A percentile compares a stretch with the other conserved stretches of the same genome.
Conservation (phyloP, 2,113 vertebrate species). For the Danionella cerebrum region DNA sequence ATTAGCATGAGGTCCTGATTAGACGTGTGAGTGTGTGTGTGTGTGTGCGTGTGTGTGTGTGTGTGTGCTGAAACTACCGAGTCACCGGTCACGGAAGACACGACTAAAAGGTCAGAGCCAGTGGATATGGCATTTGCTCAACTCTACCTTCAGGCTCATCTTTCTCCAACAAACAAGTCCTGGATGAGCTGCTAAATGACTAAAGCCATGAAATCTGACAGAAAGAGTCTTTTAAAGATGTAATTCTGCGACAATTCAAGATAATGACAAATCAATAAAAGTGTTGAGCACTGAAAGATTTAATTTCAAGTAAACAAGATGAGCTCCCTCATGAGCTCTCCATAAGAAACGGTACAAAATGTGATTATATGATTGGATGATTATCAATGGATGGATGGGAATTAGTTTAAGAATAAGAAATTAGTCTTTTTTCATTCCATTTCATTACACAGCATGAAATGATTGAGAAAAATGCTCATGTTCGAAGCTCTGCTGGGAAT, state of each 20-base stretch:
- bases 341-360: background rate
- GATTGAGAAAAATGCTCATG: background rate
- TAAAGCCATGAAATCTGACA: background rate
- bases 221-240: background rate
- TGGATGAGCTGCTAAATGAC: background rate
- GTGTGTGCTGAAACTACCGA: slow-evolving; percentile 16
- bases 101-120: slow-evolving; percentile 46
- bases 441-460: slow-evolving; percentile 8
- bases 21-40: slow-evolving; percentile 15
- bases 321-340: background rate
- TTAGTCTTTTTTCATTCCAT: background rate
- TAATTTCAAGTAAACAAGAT: too few relatives aligned
- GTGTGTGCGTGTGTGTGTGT: too few relatives aligned
- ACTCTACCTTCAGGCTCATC: background rate
- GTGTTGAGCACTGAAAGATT: background rate
- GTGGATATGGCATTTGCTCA: slow-evolving; percentile 32
- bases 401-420: background rate
- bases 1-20: slow-evolving; percentile 29
- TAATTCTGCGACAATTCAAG: background rate
- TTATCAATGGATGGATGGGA: too few relatives aligned
- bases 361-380: background rate
- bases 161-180: slow-evolving; percentile 4
- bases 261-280: background rate
- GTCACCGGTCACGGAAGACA: slow-evolving; percentile 4
- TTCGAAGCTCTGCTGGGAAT: background rate